These are phyloP conservation scores for Ricordea florida DNA, from an alignment of 92 coral and sea anemone genomes.

Conservation along the genomic window DNA sequence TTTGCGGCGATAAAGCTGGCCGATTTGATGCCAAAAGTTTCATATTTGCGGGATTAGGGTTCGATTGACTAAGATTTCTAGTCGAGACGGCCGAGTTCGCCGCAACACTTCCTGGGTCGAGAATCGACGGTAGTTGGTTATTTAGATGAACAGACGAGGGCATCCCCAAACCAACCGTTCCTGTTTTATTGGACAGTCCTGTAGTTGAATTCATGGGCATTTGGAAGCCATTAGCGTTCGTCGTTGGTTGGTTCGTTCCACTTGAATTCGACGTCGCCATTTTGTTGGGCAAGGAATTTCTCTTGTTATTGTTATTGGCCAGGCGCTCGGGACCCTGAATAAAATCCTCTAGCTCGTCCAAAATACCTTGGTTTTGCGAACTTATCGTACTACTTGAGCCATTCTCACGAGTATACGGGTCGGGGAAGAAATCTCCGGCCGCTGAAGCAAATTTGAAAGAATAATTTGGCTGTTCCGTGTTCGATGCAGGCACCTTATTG, in stretches of 20 bases:
- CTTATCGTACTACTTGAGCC: conserved; percentile 57
- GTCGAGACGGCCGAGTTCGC: conserved; percentile 47
- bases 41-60: conserved; percentile 61
- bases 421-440: conserved; percentile 59
- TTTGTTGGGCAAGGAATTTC: conserved; percentile 64
- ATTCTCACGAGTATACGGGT: conserved; percentile 64
- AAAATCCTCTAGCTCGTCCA: conserved; percentile 68
- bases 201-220: conserved; percentile 72
- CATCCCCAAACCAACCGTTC: conserved; percentile 53
- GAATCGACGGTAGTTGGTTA: conserved; percentile 70
- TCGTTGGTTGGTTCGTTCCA: conserved; percentile 47
- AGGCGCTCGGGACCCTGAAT: conserved; percentile 50
- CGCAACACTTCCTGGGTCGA: conserved; percentile 72
- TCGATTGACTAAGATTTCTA: conserved; percentile 55
- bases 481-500: conserved; percentile 68
- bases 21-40: conserved; percentile 59
- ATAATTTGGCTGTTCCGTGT: conserved; percentile 74
- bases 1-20: conserved; percentile 63
- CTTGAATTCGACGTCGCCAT: conserved; percentile 78
- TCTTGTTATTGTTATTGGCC: conserved; percentile 54
- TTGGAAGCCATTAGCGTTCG: conserved; percentile 88
- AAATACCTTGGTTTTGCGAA: conserved; percentile 61
- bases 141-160: conserved; percentile 71
- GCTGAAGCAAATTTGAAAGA: conserved; percentile 60
- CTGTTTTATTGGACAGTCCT: conserved; percentile 66